These are phyloP conservation scores for Prinia subflava DNA, from an alignment of 2,113 vertebrate genomes.

Conservation along the genomic window DNA sequence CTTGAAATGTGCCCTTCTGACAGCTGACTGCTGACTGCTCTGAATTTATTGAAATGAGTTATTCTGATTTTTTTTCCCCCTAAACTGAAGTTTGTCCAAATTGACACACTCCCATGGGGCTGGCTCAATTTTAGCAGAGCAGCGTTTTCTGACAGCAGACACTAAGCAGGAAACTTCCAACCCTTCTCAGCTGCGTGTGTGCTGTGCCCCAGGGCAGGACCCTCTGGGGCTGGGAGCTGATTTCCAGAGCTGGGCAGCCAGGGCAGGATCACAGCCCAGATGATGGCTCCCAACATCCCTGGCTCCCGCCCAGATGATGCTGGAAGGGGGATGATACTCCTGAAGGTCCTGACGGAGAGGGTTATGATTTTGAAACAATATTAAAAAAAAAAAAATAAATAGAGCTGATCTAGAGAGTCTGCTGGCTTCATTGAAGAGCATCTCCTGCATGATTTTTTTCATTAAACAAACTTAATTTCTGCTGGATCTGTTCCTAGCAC, in stretches of 20 bases:
- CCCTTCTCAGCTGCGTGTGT: neutral
- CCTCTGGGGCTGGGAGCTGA: neutral
- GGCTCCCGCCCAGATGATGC: neutral
- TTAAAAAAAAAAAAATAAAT: neutral
- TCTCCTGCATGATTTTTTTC: neutral
- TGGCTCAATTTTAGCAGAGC: neutral
- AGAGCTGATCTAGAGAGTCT: neutral
- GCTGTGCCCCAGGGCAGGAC: neutral
- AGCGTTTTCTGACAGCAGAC: neutral
- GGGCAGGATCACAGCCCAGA: neutral
- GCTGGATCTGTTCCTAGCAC: neutral
- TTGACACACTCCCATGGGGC: neutral
- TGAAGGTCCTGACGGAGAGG: neutral
- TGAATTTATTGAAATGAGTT: conserved; percentile 12
- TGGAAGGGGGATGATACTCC: neutral
- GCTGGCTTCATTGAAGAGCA: neutral
- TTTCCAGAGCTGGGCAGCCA: neutral
- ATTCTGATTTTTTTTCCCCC: neutral
- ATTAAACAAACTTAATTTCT: neutral
- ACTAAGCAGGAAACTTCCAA: neutral
- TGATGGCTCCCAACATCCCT: neutral
- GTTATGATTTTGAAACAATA: neutral
- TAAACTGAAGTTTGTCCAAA: neutral
- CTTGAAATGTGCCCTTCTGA: conserved; percentile 16
- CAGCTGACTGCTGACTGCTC: conserved; percentile 2